Evolutionary conservation across 2,888 invertebrate species (phyloP).

Genomic region (Thysanoteuthis rhombus): DNA sequence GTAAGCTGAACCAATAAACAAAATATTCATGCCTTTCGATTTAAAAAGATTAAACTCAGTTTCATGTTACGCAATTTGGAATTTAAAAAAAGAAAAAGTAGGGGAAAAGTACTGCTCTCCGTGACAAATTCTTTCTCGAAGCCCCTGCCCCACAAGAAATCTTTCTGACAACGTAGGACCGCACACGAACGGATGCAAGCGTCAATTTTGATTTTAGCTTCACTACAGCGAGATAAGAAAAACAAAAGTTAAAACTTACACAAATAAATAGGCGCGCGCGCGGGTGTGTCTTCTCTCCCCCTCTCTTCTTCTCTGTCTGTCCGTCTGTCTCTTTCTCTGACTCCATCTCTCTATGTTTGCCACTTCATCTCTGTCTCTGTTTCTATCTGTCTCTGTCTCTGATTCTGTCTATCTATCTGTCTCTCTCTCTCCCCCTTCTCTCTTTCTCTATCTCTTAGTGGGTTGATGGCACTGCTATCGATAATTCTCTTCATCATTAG

Average conservation of each 20-base stretch:
- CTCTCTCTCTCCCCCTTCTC: too few species aligned
- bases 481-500: too few species aligned
- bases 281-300: background rate
- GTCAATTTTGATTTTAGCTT: background rate
- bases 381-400: background rate
- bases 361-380: too few species aligned
- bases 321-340: background rate
- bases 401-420: background rate
- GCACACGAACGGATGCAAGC: background rate
- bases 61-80: background rate
- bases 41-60: background rate
- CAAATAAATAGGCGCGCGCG: background rate
- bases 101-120: background rate
- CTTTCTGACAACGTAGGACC: background rate
- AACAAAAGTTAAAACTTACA: background rate
- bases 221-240: background rate
- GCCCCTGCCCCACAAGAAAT: background rate
- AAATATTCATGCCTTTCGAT: background rate
- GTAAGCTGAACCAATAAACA: background rate
- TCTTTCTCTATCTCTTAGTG: too few species aligned
- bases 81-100: background rate
- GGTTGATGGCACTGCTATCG: too few species aligned
- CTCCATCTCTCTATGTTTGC: too few species aligned
- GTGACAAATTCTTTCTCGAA: background rate
- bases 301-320: background rate